Base-by-base conservation (phyloP, 2,888 invertebrate species). In the Dicranocentrus wangi region DNA sequence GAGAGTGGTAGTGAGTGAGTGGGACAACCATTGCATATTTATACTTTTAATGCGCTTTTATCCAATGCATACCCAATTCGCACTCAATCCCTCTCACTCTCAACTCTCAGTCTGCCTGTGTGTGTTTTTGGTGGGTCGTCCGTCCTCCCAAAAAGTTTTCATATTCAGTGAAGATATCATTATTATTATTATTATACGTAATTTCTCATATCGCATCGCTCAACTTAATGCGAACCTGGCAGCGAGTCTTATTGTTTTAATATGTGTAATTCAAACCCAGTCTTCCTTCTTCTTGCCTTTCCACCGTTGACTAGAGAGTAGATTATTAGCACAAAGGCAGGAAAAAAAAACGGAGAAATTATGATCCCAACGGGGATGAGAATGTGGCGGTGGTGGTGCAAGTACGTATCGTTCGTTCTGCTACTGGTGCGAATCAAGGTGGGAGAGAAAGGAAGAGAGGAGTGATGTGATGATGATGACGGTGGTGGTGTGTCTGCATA, bases 11-110 rank as follows among this genome's bases (percentile, higher is more conserved):
- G n/a, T 55, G 39, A n/a, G 47, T 66, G 47, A n/a, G 42, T 68
- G 68, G 42, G 70, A 25, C 55, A 70, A n/a, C n/a, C 25, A 25
- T 69, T 55, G 68, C n/a, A 68, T 68, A 25, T 27, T 15, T 25
- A 55, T 17, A 58, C 42, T 58, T 70, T 19, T 47, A 70, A 58
- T 42, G 27, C 17, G 39, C 42, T 70, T 19, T 47, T 58, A 58
- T 42, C n/a, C 17, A 23, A 32, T 68, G 68, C 28, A 51, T 68
- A 23, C 53, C 27, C 32, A 58, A 68, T 55, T 68, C 68, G 27
- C 19, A 39, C 42, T 55, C 39, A 27, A 13, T 23, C 23, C 51
- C n/a, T 47, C 21, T 23, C 28, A 17, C 32, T 7, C 15, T 13
- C 61, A 17, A 23, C 7, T 51, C n/a, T 51, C 13, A 8, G 10